These are phyloP conservation scores for Eutrigla gurnardus DNA, from an alignment of 2,797 vertebrate species.

Conservation along the genomic window DNA sequence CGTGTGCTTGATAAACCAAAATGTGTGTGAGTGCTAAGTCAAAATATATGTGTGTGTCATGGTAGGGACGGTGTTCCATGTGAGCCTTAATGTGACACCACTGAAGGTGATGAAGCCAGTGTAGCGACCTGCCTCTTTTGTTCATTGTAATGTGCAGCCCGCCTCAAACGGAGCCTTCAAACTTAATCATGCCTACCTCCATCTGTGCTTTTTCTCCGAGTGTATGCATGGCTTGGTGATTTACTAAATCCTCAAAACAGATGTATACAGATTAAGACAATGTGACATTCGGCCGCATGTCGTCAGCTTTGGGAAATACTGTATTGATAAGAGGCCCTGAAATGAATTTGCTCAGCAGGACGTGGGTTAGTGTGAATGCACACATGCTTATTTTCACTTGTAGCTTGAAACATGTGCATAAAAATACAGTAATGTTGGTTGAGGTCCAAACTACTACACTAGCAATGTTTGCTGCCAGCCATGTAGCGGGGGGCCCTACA, in stretches of 20 bases:
- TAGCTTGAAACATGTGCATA: not conserved
- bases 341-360: conserved; percentile 7
- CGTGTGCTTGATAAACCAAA: no score
- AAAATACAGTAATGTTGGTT: not conserved
- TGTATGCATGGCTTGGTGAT: not conserved
- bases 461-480: not conserved
- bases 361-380: not conserved
- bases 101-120: no score
- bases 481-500: not conserved
- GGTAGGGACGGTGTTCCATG: no score
- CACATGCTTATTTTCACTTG: not conserved
- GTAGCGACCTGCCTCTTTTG: not conserved
- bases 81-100: no score
- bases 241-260: not conserved
- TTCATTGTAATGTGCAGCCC: not conserved
- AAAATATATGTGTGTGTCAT: no score
- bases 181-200: not conserved
- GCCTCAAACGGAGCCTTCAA: not conserved
- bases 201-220: not conserved
- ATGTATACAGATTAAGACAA: not conserved
- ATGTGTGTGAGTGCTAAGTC: no score
- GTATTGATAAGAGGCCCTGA: not conserved
- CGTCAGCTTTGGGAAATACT: not conserved
- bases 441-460: conserved; percentile 5
- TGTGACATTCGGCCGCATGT: not conserved